These are phyloP conservation scores for Periparus ater DNA, from an alignment of 2,797 vertebrate genomes.

Conservation along the genomic window DNA sequence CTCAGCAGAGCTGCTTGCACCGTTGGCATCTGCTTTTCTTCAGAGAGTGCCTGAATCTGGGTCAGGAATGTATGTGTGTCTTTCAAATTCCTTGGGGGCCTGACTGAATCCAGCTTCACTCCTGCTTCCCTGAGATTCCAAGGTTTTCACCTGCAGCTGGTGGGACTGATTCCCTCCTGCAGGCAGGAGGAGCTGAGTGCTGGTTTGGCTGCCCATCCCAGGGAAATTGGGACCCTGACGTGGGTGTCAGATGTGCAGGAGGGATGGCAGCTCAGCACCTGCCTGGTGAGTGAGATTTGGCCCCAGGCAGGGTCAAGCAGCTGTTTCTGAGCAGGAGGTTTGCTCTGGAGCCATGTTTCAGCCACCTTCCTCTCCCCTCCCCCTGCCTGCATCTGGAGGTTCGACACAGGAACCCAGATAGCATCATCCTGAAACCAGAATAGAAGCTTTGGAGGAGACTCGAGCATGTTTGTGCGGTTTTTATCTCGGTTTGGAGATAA, in stretches of 20 bases:
- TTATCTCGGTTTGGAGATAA: slow-evolving; percentile 65
- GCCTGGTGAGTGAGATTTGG: neutral
- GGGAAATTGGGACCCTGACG: rapidly evolving
- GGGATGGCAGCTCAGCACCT: neutral
- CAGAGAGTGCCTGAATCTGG: slow-evolving; percentile 66
- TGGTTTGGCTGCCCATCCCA: neutral
- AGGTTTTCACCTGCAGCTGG: slow-evolving; percentile 10
- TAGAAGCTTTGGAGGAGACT: slow-evolving; percentile 60
- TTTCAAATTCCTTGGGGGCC: slow-evolving; percentile 17
- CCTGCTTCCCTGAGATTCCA: neutral
- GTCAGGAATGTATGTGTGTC: slow-evolving; percentile 64
- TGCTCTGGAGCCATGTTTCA: neutral
- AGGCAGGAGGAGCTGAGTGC: neutral
- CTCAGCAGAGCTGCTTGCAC: slow-evolving; percentile 49
- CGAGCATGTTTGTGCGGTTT: slow-evolving; percentile 27
- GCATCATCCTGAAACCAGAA: slow-evolving; percentile 70
- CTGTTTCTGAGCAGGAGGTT: neutral
- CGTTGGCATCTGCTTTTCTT: slow-evolving; percentile 64
- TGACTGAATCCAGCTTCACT: neutral
- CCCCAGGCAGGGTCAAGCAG: neutral
- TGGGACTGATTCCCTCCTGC: neutral
- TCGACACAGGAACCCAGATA: slow-evolving; percentile 62
- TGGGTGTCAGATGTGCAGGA: neutral
- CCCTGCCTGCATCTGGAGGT: slow-evolving; percentile 43
- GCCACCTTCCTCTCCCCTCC: slow-evolving; percentile 2